Evolutionary conservation across 2,113 vertebrate species (phyloP).

Genomic region (Chlorocebus sabaeus): DNA sequence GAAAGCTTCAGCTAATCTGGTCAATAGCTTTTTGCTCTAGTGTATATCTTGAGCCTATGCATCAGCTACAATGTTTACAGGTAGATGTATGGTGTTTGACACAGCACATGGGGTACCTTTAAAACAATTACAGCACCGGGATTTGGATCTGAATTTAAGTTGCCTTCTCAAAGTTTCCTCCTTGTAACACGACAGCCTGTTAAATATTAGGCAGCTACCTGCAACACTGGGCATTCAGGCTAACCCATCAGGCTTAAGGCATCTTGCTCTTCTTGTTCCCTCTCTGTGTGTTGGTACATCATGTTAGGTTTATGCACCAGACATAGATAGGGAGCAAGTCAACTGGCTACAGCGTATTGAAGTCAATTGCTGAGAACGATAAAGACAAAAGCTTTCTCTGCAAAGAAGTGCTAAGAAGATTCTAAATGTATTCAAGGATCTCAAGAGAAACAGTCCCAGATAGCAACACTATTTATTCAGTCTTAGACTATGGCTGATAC

Average conservation of each 20-base stretch:
- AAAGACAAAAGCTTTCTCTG: conserved; percentile 33
- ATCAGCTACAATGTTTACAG: neutral
- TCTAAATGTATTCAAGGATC: neutral
- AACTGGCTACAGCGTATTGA: neutral
- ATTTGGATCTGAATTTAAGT: conserved; percentile 32
- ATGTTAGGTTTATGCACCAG: neutral
- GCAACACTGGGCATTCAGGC: neutral
- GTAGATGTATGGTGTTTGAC: neutral
- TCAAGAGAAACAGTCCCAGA: neutral
- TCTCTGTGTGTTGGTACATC: neutral
- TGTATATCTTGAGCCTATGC: neutral
- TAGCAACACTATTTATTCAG: neutral
- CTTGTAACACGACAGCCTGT: neutral
- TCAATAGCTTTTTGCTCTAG: neutral
- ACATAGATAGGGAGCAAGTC: conserved; percentile 38
- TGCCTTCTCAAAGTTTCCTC: conserved; percentile 24
- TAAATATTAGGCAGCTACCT: neutral
- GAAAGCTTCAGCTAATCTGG: neutral
- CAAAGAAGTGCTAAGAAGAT: conserved; percentile 21
- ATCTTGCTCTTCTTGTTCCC: neutral
- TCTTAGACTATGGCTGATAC: conserved; percentile 8
- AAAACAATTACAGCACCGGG: neutral
- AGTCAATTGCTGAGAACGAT: conserved; percentile 18
- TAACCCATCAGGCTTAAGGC: neutral
- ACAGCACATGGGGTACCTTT: neutral